These are phyloP conservation scores for Drosophila watanabei DNA, from an alignment of 1,140 invertebrate genomes.

Conservation along the genomic window DNA sequence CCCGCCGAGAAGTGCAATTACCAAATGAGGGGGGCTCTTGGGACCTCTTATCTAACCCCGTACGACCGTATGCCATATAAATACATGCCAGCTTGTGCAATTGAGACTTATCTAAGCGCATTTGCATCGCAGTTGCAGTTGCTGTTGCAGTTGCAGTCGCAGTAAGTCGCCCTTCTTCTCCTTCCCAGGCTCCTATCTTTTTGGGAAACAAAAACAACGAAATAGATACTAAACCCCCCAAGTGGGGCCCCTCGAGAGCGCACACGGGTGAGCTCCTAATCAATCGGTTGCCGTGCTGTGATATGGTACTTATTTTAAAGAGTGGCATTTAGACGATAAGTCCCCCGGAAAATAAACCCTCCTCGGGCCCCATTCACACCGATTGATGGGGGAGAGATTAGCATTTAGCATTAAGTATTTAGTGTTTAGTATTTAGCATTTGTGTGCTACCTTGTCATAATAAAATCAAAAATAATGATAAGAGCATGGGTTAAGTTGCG, in stretches of 20 bases:
- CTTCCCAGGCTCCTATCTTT: neutral
- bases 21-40: constrained; percentile 39
- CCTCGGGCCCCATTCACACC: neutral
- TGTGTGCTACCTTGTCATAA: constrained; percentile 1
- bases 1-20: constrained; percentile 36
- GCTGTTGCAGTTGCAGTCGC: neutral
- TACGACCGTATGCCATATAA: neutral
- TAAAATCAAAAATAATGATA: constrained; percentile 19
- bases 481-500: neutral
- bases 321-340: constrained; percentile 11
- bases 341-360: neutral
- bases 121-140: constrained; percentile 40
- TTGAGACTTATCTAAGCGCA: constrained; percentile 57
- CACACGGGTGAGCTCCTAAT: neutral
- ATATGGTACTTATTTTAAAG: constrained; percentile 18
- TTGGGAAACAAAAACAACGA: neutral
- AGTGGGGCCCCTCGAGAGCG: constrained; percentile 19
- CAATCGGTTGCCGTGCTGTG: constrained; percentile 31
- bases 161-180: neutral
- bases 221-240: constrained; percentile 2
- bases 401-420: neutral
- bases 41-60: constrained; percentile 39
- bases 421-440: neutral
- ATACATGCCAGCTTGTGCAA: constrained; percentile 43
- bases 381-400: constrained; percentile 20